phyloP scores from a whole-genome alignment of 2,888 invertebrate genomes.

The Thecocarcelia acutangulata region DNA sequence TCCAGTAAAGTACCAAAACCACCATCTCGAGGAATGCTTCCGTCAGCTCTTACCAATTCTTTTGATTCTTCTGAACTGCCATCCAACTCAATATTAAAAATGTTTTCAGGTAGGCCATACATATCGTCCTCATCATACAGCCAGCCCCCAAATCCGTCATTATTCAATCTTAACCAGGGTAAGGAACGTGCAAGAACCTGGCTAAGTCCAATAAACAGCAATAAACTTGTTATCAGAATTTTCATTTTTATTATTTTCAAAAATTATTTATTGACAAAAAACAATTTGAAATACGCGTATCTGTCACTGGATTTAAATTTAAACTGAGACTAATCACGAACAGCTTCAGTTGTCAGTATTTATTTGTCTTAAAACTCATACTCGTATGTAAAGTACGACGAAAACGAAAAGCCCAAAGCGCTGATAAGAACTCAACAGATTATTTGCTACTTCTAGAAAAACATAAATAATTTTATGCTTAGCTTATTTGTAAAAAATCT shows the following conservation, averaged over 20 bases:
- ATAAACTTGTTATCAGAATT: constrained; percentile 1
- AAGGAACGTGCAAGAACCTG: constrained; percentile 11
- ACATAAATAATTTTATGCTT: constrained; percentile 17
- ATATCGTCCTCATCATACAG: background rate
- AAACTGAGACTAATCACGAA: constrained; percentile 45
- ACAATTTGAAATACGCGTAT: background rate
- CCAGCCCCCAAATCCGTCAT: background rate
- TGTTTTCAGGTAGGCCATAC: background rate
- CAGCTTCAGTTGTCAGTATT: constrained; percentile 44
- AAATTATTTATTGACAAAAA: background rate
- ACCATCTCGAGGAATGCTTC: background rate
- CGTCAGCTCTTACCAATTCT: background rate
- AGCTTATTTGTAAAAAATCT: background rate
- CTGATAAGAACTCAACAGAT: constrained; percentile 43
- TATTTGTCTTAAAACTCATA: constrained; percentile 43
- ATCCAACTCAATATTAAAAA: background rate
- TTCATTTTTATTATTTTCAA: constrained; percentile 19
- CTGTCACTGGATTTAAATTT: constrained; percentile 25
- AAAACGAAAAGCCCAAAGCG: constrained; percentile 12
- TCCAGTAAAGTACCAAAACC: background rate
- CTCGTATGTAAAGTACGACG: constrained; percentile 3
- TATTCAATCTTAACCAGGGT: background rate
- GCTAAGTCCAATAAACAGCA: background rate
- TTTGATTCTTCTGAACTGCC: constrained; percentile 14
- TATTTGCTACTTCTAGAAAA: constrained; percentile 46